Base-by-base conservation (phyloP, 2,888 invertebrate species). In the Sphaerophoria taeniata region DNA sequence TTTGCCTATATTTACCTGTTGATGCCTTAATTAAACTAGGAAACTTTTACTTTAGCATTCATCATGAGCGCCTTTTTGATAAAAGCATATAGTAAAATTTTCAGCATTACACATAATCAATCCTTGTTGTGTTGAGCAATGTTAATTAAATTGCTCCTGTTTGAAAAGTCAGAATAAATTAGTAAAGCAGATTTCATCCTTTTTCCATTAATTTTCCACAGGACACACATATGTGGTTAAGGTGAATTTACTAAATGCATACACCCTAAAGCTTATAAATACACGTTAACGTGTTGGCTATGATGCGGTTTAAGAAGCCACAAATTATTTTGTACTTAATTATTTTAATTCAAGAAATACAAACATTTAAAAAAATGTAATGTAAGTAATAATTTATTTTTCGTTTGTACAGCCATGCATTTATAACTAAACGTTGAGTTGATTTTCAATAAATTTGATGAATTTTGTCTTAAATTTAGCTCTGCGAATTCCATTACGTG, bases 91-190 rank as follows among this genome's bases (percentile, higher is more conserved):
- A 43, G 34, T 65, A 58, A 51, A 73, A 67, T 51, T 60, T 60
- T 65, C 43, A 65, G 24, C 73, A 78, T 65, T 58, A 72, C 72
- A 73, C 78, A 49, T 72, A 72, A 78, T 78, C 78, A 80, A 80
- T 80, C 75, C 63, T 70, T 80, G 75, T 70, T 69, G 80, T 45
- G 75, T 80, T 80, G 47, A 51, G 58, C 55, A 70, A 75, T 70
- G 63, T 63, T 80, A 69, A 80, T 36, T 75, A 80, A 80, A 80
- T 80, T 75, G 69, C 56, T 47, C 63, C 63, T 70, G 55, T 69
- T 70, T 75, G 70, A 58, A 65, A 75, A 80, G 74, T 56, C 70
- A 71, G 75, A 56, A 65, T 75, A 65, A 75, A 75, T 80, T 75
- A 80, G 75, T 75, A 75, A 80, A 80, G 75, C 49, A 69, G 61